These are phyloP conservation scores for Drosophila nikananu DNA, from an alignment of 1,140 invertebrate genomes.

Conservation along the genomic window DNA sequence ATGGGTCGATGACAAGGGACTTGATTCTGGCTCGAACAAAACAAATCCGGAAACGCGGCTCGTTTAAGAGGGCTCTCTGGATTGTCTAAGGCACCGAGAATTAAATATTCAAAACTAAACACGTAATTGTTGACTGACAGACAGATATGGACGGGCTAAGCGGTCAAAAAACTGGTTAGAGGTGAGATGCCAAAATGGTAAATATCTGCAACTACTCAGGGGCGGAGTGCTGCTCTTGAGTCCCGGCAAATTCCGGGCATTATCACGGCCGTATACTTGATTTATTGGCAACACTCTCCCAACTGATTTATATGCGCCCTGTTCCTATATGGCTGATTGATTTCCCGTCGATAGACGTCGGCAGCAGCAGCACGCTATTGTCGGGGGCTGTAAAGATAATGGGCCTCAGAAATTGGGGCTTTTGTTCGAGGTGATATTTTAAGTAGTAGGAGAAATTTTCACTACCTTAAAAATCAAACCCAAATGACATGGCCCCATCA, in stretches of 20 bases:
- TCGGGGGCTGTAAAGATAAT: slow-evolving; percentile 40
- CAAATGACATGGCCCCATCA: too few relatives aligned
- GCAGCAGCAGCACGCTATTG: too few relatives aligned
- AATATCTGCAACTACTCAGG: slow-evolving; percentile 16
- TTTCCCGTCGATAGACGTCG: slow-evolving; percentile 30
- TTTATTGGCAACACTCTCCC: slow-evolving; percentile 58
- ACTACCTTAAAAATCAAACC: not conserved
- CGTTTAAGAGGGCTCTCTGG: slow-evolving; percentile 12
- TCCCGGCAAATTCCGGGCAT: slow-evolving; percentile 31
- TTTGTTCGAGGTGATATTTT: not conserved
- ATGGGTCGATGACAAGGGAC: slow-evolving; percentile 4
- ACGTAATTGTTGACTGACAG: slow-evolving; percentile 32
- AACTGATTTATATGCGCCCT: slow-evolving; percentile 71
- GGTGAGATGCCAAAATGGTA: slow-evolving; percentile 33
- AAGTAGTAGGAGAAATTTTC: not conserved
- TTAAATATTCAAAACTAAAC: slow-evolving; percentile 1
- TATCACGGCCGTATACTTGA: slow-evolving; percentile 51
- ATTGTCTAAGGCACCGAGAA: not conserved
- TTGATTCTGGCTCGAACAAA: not conserved
- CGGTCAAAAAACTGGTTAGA: slow-evolving; percentile 25
- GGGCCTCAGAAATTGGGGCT: not conserved
- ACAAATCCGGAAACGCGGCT: slow-evolving; percentile 10
- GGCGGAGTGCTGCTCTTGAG: not conserved
- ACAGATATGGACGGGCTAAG: slow-evolving; percentile 29
- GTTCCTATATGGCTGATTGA: slow-evolving; percentile 55